These are phyloP conservation scores for Microtus agrestis DNA, from an alignment of 2,797 vertebrate genomes.

Conservation along the genomic window DNA sequence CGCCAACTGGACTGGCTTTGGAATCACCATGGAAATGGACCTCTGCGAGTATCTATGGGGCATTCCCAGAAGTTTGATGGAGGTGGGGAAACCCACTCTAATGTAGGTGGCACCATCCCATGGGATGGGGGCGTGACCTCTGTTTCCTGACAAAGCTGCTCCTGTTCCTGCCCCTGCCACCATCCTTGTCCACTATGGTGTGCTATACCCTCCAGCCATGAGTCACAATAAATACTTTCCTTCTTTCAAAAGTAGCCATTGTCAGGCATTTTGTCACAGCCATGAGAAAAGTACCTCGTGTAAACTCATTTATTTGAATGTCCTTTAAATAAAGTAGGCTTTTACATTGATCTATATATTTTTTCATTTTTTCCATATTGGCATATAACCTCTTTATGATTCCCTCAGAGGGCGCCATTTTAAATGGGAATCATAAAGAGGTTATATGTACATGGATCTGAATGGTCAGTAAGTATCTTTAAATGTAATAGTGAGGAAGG, in stretches of 20 bases:
- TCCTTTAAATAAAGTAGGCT: constrained; percentile 4
- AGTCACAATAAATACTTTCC: background rate
- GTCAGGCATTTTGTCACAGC: background rate
- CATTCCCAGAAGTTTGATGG: background rate
- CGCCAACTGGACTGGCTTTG: background rate
- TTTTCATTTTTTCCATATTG: background rate
- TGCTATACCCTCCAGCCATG: background rate
- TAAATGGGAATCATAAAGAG: too few species aligned
- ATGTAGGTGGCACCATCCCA: background rate
- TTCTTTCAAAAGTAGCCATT: background rate
- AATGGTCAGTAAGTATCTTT: background rate
- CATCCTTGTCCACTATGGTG: too few species aligned
- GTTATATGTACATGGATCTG: background rate
- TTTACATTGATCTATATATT: background rate
- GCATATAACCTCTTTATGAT: constrained; percentile 3
- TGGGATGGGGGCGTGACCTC: background rate
- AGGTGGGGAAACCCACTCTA: background rate
- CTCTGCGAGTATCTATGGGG: background rate
- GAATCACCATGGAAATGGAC: background rate
- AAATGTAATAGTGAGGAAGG: background rate
- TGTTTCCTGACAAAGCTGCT: background rate
- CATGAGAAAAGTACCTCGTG: background rate
- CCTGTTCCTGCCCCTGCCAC: too few species aligned
- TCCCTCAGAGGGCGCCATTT: too few species aligned
- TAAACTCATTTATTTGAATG: background rate